phyloP scores from a whole-genome alignment of 2,797 vertebrate species.

The Pantherophis alleghaniensis region DNA sequence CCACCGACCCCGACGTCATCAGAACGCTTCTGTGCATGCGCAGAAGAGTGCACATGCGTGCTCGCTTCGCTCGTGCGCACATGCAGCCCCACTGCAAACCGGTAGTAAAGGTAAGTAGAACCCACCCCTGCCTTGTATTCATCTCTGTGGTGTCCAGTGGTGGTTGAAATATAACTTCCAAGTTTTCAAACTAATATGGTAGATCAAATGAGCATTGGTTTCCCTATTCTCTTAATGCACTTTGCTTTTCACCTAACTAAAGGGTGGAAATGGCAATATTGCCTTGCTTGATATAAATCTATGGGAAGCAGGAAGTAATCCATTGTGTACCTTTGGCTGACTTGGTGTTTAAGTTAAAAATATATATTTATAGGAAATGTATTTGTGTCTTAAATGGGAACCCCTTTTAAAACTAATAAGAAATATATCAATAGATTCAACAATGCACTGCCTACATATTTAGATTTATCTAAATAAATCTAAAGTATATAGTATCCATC shows the following conservation, averaged over 20 bases:
- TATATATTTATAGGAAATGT: not conserved
- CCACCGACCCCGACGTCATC: too few species aligned
- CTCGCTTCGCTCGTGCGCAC: too few species aligned
- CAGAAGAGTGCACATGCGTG: too few species aligned
- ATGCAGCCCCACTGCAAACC: too few species aligned
- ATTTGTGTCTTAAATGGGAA: not conserved
- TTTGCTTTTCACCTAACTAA: not conserved
- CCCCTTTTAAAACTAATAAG: not conserved
- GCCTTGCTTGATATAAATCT: not conserved
- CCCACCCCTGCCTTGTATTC: too few species aligned
- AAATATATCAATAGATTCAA: not conserved
- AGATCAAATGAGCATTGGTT: not conserved
- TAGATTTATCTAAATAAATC: not conserved
- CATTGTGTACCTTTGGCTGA: not conserved
- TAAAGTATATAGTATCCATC: not conserved
- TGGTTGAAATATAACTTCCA: not conserved
- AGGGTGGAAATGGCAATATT: not conserved
- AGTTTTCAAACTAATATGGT: not conserved
- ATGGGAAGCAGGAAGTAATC: not conserved
- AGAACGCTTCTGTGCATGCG: too few species aligned
- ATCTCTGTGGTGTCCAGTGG: not conserved
- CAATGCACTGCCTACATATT: not conserved
- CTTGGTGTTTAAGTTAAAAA: not conserved
- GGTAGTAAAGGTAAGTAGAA: too few species aligned
- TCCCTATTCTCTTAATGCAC: not conserved